A percentile compares a stretch with the other conserved stretches of the same genome.
Evolutionary conservation across 2,888 invertebrate genomes (phyloP).

Genomic region (Leptinotarsa tumamoca): DNA sequence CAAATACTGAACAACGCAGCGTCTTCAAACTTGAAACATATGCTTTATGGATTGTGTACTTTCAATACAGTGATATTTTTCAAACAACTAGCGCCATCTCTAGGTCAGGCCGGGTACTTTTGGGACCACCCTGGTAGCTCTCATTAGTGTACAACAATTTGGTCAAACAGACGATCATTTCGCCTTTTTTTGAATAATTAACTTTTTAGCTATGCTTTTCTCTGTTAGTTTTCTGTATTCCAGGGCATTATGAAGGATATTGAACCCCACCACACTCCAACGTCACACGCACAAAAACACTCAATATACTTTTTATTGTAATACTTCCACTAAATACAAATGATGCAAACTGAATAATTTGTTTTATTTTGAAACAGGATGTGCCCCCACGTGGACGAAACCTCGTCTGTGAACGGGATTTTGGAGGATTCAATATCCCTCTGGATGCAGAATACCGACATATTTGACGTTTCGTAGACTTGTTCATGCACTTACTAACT

Average conservation of each 20-base stretch:
- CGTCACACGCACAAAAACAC: conserved; percentile 12
- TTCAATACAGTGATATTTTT: no score
- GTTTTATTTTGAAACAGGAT: conserved; percentile 59
- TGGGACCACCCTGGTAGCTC: no score
- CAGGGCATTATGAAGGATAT: conserved; percentile 53
- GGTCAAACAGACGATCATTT: neutral
- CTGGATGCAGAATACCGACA: conserved; percentile 49
- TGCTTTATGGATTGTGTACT: no score
- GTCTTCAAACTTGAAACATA: no score
- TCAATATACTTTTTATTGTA: conserved; percentile 11
- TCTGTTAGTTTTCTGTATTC: conserved; percentile 56
- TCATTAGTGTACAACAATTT: no score
- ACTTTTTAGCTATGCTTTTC: neutral
- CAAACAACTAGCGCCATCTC: no score
- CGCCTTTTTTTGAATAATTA: neutral
- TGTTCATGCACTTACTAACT: conserved; percentile 29
- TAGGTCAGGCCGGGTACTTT: no score
- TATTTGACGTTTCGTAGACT: neutral
- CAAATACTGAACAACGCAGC: no score
- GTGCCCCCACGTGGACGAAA: conserved; percentile 56
- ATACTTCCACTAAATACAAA: conserved; percentile 12
- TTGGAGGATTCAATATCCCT: conserved; percentile 41
- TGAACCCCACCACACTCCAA: conserved; percentile 35
- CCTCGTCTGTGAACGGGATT: conserved; percentile 47
- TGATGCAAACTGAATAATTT: conserved; percentile 46